Evolutionary conservation across 2,113 vertebrate genomes (phyloP).

Genomic region (Hippocampus zosterae): DNA sequence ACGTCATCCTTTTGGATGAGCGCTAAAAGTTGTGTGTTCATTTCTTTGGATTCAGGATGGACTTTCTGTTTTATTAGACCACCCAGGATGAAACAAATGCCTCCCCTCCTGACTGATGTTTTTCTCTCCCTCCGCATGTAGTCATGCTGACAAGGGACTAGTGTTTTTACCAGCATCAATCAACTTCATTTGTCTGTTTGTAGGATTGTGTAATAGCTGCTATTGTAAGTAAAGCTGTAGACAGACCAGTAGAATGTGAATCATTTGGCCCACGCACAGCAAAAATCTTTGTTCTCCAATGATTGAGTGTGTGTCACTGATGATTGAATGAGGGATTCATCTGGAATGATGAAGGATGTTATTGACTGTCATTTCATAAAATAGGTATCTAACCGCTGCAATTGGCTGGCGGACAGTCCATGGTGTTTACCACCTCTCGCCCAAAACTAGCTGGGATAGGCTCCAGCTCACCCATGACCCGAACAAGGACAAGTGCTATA

Average conservation of each 20-base stretch:
- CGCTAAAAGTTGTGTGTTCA: conserved; percentile 53
- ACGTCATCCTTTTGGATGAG: not conserved
- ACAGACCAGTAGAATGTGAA: conserved; percentile 9
- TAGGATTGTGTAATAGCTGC: not conserved
- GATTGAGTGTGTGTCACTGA: not conserved
- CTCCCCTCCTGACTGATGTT: conserved; percentile 11
- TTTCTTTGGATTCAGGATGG: conserved; percentile 49
- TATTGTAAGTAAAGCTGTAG: not conserved
- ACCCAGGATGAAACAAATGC: conserved; percentile 52
- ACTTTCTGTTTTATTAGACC: conserved; percentile 52
- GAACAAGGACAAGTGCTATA: no score
- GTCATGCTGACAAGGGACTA: not conserved
- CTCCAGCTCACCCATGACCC: no score
- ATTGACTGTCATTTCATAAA: no score
- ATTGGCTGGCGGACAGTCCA: no score
- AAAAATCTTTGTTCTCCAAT: conserved; percentile 16
- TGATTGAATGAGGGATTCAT: no score
- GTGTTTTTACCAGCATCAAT: not conserved
- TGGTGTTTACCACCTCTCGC: no score
- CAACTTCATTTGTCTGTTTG: not conserved
- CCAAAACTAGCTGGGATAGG: no score
- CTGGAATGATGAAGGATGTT: no score
- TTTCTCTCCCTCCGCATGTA: conserved; percentile 15
- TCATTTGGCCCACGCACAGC: conserved; percentile 27
- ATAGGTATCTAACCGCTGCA: no score